Evolutionary conservation across 1,140 invertebrate genomes (phyloP).

Genomic region (Pectinophora gossypiella): DNA sequence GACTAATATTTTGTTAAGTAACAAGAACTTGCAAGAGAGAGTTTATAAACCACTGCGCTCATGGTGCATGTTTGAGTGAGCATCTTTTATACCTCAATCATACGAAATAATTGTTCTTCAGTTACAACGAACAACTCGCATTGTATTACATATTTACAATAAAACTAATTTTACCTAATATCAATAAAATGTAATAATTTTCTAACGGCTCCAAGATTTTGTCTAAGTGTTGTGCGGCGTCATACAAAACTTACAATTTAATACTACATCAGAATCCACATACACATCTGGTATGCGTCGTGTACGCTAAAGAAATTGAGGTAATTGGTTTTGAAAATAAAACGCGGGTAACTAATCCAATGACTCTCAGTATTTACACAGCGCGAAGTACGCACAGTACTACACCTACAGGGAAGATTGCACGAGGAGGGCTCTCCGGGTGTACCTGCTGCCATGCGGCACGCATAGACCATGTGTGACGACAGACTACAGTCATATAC

Average conservation of each 20-base stretch:
- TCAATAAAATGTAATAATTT: constrained; percentile 26
- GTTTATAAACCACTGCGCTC: constrained; percentile 35
- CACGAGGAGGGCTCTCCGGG: too few relatives aligned
- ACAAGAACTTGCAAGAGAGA: constrained; percentile 28
- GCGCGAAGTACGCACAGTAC: too few relatives aligned
- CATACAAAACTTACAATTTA: constrained; percentile 54
- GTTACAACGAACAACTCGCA: constrained; percentile 15
- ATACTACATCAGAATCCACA: constrained; percentile 53
- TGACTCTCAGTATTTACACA: constrained; percentile 64
- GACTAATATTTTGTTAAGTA: constrained; percentile 47
- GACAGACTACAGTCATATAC: constrained; percentile 31
- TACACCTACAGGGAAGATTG: too few relatives aligned
- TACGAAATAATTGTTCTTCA: constrained; percentile 13
- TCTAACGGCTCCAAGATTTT: constrained; percentile 27
- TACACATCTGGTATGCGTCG: constrained; percentile 43
- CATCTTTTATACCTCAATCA: constrained; percentile 17
- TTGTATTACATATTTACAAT: constrained; percentile 54
- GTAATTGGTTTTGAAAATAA: constrained; percentile 70
- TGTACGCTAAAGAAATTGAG: constrained; percentile 69
- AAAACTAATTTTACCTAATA: constrained; percentile 32
- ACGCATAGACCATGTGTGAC: too few relatives aligned
- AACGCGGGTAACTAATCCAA: constrained; percentile 66
- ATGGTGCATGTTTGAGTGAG: constrained; percentile 26
- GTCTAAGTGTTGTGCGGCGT: constrained; percentile 44
- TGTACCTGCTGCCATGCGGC: too few relatives aligned